These are phyloP conservation scores for Montipora efflorescens DNA, from an alignment of 64 coral and sea anemone species.

Conservation along the genomic window DNA sequence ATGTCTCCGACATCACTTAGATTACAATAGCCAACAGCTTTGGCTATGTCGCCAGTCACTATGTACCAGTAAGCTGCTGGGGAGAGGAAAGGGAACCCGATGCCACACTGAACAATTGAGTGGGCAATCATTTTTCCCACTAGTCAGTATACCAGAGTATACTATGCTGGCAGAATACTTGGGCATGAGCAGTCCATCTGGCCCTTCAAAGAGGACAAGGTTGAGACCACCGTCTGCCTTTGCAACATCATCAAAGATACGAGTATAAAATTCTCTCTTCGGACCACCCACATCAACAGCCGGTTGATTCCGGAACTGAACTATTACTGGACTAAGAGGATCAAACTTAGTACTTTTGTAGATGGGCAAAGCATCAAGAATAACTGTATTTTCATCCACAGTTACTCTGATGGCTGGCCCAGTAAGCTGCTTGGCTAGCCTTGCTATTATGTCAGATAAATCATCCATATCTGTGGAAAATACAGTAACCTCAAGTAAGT, in stretches of 20 bases:
- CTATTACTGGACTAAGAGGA: slow-evolving; percentile 12
- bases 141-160: slow-evolving; percentile 3
- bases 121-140: slow-evolving; percentile 15
- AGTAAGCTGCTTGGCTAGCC: slow-evolving; percentile 2
- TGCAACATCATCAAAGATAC: slow-evolving; percentile 11
- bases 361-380: background rate
- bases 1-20: slow-evolving; percentile 15
- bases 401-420: slow-evolving; percentile 27
- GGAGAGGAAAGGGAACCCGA: slow-evolving; percentile 28
- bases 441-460: background rate
- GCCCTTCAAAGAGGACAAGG: slow-evolving; percentile 49
- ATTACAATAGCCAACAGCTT: slow-evolving; percentile 33
- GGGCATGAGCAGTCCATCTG: background rate
- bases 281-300: slow-evolving; percentile 46
- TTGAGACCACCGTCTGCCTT: background rate
- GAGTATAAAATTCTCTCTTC: slow-evolving; percentile 37
- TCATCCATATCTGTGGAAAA: no score
- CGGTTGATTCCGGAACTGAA: slow-evolving; percentile 40
- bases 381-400: background rate
- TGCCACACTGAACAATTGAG: slow-evolving; percentile 33
- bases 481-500: no score
- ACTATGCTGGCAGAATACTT: slow-evolving; percentile 15
- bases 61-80: slow-evolving; percentile 60
- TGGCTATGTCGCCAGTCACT: slow-evolving; percentile 28
- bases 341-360: slow-evolving; percentile 33